Base-by-base conservation (phyloP, 2,888 invertebrate genomes). In the Chorisops tibialis region DNA sequence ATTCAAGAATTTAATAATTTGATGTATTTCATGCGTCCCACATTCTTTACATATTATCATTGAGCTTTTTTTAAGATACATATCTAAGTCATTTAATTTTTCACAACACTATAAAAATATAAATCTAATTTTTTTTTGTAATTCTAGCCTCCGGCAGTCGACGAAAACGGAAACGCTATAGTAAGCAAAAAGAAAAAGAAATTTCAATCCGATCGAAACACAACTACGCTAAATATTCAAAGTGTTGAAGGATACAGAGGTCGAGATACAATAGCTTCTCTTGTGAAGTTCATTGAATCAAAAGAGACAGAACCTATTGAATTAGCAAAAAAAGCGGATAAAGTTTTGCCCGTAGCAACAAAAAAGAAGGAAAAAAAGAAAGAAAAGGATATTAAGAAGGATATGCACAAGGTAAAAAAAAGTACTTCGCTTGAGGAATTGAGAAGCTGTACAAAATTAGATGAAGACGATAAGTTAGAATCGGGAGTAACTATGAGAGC, bases 401-500 rank as follows among this genome's bases (percentile, higher is more conserved):
- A 73, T 45, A 71, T 75, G 9, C 75, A 79, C 37, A 77, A 80
- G 58, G 80, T 61, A 9, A 59, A 66, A 38, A 88, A 90, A 68
- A 87, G 89, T 67, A 87, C 88, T 73, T 91, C 91, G 30, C 79
- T 92, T 69, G 91, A 91, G 75, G 92, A 92, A 78, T 83, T 91
- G 67, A 71, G 78, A 56, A 89, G 89, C 50, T 86, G 87, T 68
- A 86, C 88, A 62, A 87, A 85, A 75, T 80, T 89, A 67, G 88
- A 87, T 71, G 88, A 88, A 71, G 87, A 87, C 30, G 82, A 81
- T 58, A 76, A 81, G 67, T 74, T 68, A 51, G 66, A 52, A 63
- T 64, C 73, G 69, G 39, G 77, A 64, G 69, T 67, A 61, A 76
- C 70, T 68, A 74, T 74, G 70, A 71, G 74, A 37, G 73, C 69